These are phyloP conservation scores for Manis javanica DNA, from an alignment of 2,797 vertebrate species.

Conservation along the genomic window DNA sequence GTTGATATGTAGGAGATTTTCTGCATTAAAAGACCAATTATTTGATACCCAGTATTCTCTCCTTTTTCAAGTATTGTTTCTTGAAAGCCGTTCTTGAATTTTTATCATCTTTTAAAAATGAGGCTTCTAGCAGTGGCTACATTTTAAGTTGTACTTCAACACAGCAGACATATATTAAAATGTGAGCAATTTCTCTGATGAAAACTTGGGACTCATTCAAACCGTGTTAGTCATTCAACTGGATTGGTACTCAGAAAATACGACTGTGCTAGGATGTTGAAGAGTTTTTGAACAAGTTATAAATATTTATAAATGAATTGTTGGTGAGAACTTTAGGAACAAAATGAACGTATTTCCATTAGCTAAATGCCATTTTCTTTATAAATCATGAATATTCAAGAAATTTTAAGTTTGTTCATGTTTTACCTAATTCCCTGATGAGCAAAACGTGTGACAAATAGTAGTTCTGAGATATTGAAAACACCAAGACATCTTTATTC, in stretches of 20 bases:
- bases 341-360: neutral
- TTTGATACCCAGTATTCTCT: neutral
- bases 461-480: neutral
- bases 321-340: neutral
- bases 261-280: neutral
- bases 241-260: neutral
- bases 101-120: slow-evolving; percentile 1
- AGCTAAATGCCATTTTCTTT: neutral
- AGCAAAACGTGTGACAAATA: neutral
- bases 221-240: neutral
- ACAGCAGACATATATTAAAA: neutral
- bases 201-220: neutral
- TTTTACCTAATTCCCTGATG: neutral
- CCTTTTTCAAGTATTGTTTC: neutral
- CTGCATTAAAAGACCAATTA: neutral
- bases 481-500: neutral
- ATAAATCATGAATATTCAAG: neutral
- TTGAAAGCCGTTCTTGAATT: neutral
- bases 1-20: neutral
- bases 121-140: neutral
- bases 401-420: neutral
- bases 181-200: neutral
- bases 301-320: neutral
- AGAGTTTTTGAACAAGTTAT: neutral
- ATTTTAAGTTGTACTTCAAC: neutral